Evolutionary conservation across 1,140 invertebrate species (phyloP).

Genomic region (Drosophila ogumai): DNA sequence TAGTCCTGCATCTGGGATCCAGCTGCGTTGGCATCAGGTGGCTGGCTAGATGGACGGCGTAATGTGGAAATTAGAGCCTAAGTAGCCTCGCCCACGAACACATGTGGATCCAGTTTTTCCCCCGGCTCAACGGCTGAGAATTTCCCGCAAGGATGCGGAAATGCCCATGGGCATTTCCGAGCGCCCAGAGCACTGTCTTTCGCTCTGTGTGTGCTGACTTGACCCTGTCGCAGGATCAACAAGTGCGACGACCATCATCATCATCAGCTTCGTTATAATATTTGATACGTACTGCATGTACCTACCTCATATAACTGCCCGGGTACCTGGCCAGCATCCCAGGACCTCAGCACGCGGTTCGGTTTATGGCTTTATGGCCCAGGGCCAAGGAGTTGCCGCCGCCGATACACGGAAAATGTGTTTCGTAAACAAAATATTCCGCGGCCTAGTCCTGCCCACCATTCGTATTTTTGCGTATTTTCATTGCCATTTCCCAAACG

Average conservation of each 20-base stretch:
- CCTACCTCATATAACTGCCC: not conserved
- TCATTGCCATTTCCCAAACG: constrained; percentile 1
- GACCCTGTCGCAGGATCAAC: constrained; percentile 44
- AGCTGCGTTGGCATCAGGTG: constrained; percentile 45
- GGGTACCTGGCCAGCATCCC: constrained; percentile 24
- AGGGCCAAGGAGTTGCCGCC: constrained; percentile 69
- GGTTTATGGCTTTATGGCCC: constrained; percentile 55
- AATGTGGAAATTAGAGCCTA: constrained; percentile 45
- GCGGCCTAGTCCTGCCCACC: constrained; percentile 13
- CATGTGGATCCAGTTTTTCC: constrained; percentile 39
- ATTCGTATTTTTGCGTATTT: constrained; percentile 34
- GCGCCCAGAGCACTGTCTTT: constrained; percentile 10
- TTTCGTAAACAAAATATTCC: constrained; percentile 69
- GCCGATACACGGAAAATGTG: constrained; percentile 68
- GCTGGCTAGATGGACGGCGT: not conserved
- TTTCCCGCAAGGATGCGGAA: constrained; percentile 45
- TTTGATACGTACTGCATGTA: not conserved
- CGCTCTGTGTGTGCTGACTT: constrained; percentile 15
- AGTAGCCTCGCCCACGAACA: constrained; percentile 43
- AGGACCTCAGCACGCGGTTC: constrained; percentile 33
- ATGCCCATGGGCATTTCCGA: constrained; percentile 42
- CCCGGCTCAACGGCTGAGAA: constrained; percentile 35
- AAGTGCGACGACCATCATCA: constrained; percentile 44
- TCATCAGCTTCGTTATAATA: constrained; percentile 4
- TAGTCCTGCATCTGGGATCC: constrained; percentile 25